Conservation (phyloP, 1,140 invertebrate species). For the Drosophila ficusphila region DNA sequence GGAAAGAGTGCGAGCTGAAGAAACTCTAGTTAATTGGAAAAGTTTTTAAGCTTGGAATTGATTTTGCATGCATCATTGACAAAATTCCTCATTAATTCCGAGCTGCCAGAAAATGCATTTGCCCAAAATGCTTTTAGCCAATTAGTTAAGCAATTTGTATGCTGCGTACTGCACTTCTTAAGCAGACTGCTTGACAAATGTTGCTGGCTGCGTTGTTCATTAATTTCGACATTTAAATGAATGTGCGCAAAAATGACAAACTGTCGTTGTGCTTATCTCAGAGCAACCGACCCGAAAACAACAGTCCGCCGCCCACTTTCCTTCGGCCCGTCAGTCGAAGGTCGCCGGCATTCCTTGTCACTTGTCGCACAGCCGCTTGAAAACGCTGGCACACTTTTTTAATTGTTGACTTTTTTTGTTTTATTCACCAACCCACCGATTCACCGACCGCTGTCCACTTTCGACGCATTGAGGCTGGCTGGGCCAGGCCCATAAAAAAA, state of each 20-base stretch:
- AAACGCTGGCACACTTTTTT: conserved; percentile 51
- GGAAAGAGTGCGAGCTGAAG: not conserved
- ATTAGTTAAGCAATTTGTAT: conserved; percentile 32
- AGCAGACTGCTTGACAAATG: conserved; percentile 8
- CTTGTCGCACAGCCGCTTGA: conserved; percentile 8
- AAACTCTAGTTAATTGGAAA: conserved; percentile 57
- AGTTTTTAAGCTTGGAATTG: conserved; percentile 52
- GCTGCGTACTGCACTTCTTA: conserved; percentile 6
- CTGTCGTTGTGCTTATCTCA: conserved; percentile 14
- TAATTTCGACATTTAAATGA: conserved; percentile 59
- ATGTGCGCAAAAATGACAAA: conserved; percentile 49
- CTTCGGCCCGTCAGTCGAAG: conserved; percentile 36
- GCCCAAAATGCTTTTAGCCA: conserved; percentile 10
- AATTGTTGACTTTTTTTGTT: conserved; percentile 23
- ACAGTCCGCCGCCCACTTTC: conserved; percentile 7
- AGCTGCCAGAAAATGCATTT: conserved; percentile 5
- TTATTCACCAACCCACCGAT: too few relatives aligned
- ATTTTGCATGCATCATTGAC: conserved; percentile 54
- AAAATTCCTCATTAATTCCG: conserved; percentile 24
- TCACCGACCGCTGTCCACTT: conserved; percentile 38
- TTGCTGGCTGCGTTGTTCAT: conserved; percentile 33
- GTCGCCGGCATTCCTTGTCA: conserved; percentile 39
- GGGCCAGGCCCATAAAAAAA: conserved; percentile 6
- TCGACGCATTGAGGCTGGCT: conserved; percentile 23
- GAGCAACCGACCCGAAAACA: not conserved